Base-by-base conservation (phyloP, 2,797 vertebrate genomes). In the Macropus fuliginosus region DNA sequence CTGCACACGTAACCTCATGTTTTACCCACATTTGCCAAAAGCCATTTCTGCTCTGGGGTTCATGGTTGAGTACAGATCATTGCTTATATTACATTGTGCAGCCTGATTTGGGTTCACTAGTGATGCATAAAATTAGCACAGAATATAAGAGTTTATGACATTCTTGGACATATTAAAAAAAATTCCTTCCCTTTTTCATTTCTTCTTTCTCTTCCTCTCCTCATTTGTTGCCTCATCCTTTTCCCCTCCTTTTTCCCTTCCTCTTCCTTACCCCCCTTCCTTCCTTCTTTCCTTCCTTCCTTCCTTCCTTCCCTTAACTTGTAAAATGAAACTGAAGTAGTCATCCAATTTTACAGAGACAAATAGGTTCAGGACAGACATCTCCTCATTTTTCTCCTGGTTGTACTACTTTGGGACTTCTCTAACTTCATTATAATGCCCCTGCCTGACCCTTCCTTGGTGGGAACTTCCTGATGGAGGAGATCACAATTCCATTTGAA, bases 101-200 rank as follows among this genome's bases (percentile, higher is more conserved):
- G 8, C 31, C 56, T 55, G 92, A 74, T 90, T 50, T 95, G 93
- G 87, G 57, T 95, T 96, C 50, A 29, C 57, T 94, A 94, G 96
- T 92, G 94, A 97, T 56, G 66, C 55, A 74, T 66, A 92, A 94
- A 56, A 92, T 92, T 91, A 95, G 59, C 56, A 94, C 87, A 89
- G 6, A 92, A n/a, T 29, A 1, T 54, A 93, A 95, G 95, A 57
- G 28, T 74, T 90, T 89, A 2, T 59, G 31, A 54, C 10, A 24
- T 11, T 21, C 1, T 54, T 52, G 50, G 59, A 27, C 40, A 46
- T 81, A 40, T 97, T 89, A 59, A 94, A 34, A 91, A 93, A 13
- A 62, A 34, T 50, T 29, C 91, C 34, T 94, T 54, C 56, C 81
- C 2, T 81, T 24, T 81, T 81, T 81, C 18, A 81, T 56, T 52